Conservation (phyloP, 2,888 invertebrate genomes). For the Trisateles emortualis region DNA sequence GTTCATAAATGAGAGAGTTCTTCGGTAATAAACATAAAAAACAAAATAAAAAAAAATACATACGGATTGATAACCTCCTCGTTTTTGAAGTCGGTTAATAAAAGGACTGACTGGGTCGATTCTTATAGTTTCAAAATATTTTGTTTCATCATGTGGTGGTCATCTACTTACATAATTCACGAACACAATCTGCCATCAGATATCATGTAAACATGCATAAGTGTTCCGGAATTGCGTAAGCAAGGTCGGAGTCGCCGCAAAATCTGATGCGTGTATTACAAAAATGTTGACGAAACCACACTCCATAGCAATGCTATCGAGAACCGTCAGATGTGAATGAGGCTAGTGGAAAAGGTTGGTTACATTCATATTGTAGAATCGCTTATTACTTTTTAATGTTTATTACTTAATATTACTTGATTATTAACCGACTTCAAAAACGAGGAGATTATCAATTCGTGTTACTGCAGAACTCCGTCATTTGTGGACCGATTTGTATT, state of each 20-base stretch:
- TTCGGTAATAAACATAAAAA: too few relatives aligned
- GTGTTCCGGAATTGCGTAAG: constrained; percentile 11
- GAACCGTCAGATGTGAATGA: neutral
- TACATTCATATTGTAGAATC: neutral
- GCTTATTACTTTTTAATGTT: neutral
- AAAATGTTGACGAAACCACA: neutral
- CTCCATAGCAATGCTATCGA: neutral
- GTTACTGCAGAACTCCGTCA: too few relatives aligned
- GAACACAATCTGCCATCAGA: neutral
- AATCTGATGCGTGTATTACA: constrained; percentile 3
- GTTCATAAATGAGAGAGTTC: too few relatives aligned
- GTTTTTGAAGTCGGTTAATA: too few relatives aligned
- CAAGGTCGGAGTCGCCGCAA: neutral
- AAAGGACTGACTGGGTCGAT: too few relatives aligned
- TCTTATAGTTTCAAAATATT: neutral
- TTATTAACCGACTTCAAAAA: neutral
- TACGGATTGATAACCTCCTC: too few relatives aligned
- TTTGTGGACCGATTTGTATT: too few relatives aligned
- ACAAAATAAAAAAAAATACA: too few relatives aligned
- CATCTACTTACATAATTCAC: neutral
- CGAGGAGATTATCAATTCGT: too few relatives aligned
- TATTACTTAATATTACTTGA: neutral
- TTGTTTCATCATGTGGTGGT: neutral
- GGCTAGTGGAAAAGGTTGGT: neutral
- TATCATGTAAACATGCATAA: neutral